A percentile compares a stretch with the other conserved stretches of the same genome.
phyloP scores from a whole-genome alignment of 2,113 vertebrate species.

The Cebidichthys violaceus region DNA sequence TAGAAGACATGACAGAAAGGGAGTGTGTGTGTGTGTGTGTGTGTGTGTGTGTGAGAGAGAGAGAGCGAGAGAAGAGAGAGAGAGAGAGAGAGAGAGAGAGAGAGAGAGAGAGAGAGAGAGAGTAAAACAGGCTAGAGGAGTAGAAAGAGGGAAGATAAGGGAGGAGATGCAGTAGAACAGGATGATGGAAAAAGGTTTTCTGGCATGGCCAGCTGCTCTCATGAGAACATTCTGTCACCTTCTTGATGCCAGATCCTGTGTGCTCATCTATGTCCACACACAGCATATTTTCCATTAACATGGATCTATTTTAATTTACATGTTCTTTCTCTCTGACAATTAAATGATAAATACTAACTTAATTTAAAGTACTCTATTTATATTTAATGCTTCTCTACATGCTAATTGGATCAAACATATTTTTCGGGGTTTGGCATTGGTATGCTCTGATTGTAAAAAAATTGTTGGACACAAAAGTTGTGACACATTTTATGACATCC shows the following conservation, averaged over 20 bases:
- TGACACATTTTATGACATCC: not conserved
- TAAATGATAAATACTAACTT: not conserved
- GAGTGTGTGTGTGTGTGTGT: no score
- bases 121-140: constrained; percentile 18
- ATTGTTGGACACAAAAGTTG: not conserved
- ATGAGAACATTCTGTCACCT: constrained; percentile 68
- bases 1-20: constrained; percentile 54
- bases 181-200: constrained; percentile 56
- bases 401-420: not conserved
- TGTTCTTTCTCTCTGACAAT: not conserved
- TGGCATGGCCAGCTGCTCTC: constrained; percentile 67
- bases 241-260: constrained; percentile 59
- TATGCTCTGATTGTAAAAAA: not conserved
- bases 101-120: constrained; percentile 6
- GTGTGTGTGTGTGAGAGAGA: no score
- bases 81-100: constrained; percentile 11
- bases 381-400: not conserved
- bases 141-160: constrained; percentile 29
- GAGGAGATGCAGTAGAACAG: constrained; percentile 40
- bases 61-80: constrained; percentile 8
- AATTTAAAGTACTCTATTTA: not conserved
- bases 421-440: not conserved
- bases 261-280: constrained; percentile 44
- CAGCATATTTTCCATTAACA: constrained; percentile 8
- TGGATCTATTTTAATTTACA: not conserved